Evolutionary conservation across 2,888 invertebrate genomes (phyloP), one percentile per base, ranked within the genome.

Genomic region (Trissoscelio sp.): DNA sequence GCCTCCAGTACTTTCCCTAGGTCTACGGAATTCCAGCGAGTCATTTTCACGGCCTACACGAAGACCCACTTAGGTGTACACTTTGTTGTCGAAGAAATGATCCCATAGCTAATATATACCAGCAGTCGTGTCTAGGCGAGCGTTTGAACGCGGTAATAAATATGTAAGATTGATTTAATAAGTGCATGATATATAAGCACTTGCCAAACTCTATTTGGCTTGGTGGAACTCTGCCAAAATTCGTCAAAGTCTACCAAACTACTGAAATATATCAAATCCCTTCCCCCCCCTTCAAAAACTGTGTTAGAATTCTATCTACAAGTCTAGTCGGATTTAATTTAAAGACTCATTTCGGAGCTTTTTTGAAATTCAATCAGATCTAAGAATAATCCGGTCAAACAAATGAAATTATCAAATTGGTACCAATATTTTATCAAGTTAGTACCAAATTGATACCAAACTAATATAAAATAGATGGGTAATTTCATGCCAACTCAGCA

Each of bases 161-260:
- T 74, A 62, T 64, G 69, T 28, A 57, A 70, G 73, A 80, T 74
- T 80, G 80, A 80, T 80, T 74, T 74, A 80, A 80, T 80, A 74
- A 80, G 74, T 74, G 14, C 51, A 42, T 79, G 79, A 79, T 79
- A 39, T 69, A 74, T 62, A 74, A 69, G 69, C 79, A 74, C 64
- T 66, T 79, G 79, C 73, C 73, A 79, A 73, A 79, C 73, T 67
- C 79, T 67, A 72, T 72, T 79, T 66, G 79, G 67, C 72, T 66
- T 39, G 44, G 39, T 79, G 79, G 79, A 73, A 73, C 46, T 9
- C 44, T 53, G 79, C 79, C 79, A 79, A 53, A 72, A 58, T 73
- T 62, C 60, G 67, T 73, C 73, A 73, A 78, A 70, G 73, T 73
- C 73, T 73, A 51, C 72, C 14, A 44, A 78, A 78, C 70, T 78